Base-by-base conservation (phyloP, 1,140 invertebrate species). In the Bombyx mori region DNA sequence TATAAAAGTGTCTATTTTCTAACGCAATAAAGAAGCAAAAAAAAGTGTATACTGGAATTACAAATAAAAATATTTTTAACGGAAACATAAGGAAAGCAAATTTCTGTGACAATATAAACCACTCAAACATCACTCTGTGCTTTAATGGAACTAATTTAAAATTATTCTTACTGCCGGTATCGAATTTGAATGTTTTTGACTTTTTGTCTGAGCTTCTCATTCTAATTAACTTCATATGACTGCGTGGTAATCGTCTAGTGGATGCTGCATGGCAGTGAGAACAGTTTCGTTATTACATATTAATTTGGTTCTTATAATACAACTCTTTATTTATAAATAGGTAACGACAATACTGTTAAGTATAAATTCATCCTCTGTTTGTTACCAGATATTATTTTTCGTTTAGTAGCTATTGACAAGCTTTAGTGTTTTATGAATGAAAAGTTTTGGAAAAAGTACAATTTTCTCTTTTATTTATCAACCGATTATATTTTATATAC, bases 181-280 rank as follows among this genome's bases (percentile, higher is more conserved):
- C 89, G 81, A 90, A 90, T 86, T 85, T 85, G 80, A 90, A 89
- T 58, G 88, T 84, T 88, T 90, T 89, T 71, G 77, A 66, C 77
- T 88, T 87, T 87, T 88, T 88, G 77, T 89, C 86, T 59, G 83
- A 65, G 49, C 82, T 87, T 82, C 88, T 77, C 88, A 89, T 85
- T 86, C 86, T 77, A 78, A 88, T 88, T 81, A 88, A 86, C 81
- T 89, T 89, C 80, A 86, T 86, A 68, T 82, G 84, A 77, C 79
- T 84, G 71, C 83, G 86, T 65, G 79, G 79, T 58, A 77, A 58
- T 63, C 79, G 78, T 54, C 76, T 82, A 76, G 62, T 77, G 68
- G 70, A 70, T 54, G 68, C 83, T 86, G 81, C 67, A 74, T 63
- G 66, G 78, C 65, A 79, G 68, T 78, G 47, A 49, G 72, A 67